phyloP scores from a whole-genome alignment of 2,797 vertebrate species.

The Microctenopoma stevenorrisi region DNA sequence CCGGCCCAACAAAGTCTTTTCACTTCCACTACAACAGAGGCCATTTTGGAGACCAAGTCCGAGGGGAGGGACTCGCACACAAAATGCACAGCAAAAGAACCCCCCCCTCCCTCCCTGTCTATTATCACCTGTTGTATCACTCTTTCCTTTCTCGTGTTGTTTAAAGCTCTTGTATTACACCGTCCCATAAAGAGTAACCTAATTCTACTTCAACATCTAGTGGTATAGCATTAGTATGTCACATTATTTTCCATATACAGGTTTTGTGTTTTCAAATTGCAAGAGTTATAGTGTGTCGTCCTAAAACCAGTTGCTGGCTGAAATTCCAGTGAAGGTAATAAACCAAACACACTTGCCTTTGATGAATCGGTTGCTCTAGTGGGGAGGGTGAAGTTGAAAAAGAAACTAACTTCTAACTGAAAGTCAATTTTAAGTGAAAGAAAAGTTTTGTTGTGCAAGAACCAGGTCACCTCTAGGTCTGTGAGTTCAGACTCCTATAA shows the following conservation, averaged over 20 bases:
- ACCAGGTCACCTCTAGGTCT: background rate
- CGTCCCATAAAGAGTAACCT: conserved; percentile 18
- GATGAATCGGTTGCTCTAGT: background rate
- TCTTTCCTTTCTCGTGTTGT: background rate
- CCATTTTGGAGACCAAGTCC: conserved; percentile 79
- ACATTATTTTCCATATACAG: too few relatives aligned
- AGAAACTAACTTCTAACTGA: background rate
- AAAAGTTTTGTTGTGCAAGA: background rate
- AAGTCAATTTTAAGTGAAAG: background rate
- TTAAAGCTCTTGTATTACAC: conserved; percentile 3
- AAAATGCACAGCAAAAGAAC: conserved; percentile 68
- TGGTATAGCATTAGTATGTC: too few relatives aligned
- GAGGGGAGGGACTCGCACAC: conserved; percentile 55
- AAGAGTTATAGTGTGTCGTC: too few relatives aligned
- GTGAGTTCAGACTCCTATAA: too few relatives aligned
- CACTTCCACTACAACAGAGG: conserved; percentile 75
- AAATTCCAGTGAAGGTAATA: too few relatives aligned
- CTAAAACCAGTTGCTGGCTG: too few relatives aligned
- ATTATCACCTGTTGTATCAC: conserved; percentile 19
- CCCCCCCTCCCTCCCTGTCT: conserved; percentile 17
- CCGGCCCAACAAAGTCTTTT: conserved; percentile 74
- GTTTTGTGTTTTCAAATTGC: too few relatives aligned
- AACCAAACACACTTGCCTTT: conserved; percentile 17
- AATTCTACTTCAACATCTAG: conserved; percentile 34
- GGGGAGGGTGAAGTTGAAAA: background rate